phyloP scores from a whole-genome alignment of 2,888 invertebrate species.

The Aporophyla nigra region DNA sequence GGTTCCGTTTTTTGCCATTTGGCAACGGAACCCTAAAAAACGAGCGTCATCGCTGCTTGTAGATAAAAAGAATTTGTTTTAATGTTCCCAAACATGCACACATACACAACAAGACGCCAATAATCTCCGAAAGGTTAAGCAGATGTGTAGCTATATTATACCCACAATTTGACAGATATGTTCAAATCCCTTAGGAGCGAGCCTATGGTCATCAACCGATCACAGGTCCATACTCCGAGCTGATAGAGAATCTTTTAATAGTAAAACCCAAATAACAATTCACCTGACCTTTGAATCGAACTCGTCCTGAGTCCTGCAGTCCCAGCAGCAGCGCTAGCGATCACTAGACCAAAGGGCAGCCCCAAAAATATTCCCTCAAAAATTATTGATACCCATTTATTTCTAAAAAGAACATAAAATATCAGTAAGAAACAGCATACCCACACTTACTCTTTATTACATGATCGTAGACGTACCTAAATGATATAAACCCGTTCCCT shows the following conservation, averaged over 20 bases:
- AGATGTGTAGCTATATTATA: neutral
- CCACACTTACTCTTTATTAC: slow-evolving; percentile 19
- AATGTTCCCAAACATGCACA: neutral
- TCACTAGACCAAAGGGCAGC: neutral
- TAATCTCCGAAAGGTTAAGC: neutral
- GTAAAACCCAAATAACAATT: neutral
- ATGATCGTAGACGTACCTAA: slow-evolving; percentile 14
- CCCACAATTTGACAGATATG: neutral
- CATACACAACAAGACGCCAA: neutral
- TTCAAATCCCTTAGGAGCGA: neutral
- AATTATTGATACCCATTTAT: no score
- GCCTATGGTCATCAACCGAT: neutral
- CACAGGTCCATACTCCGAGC: neutral
- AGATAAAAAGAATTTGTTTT: neutral
- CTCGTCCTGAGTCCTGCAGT: neutral
- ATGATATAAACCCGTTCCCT: slow-evolving; percentile 43
- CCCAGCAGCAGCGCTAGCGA: neutral
- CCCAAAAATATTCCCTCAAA: neutral
- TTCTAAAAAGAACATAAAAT: neutral
- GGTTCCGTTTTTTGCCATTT: no score
- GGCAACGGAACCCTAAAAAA: no score
- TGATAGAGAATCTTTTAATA: neutral
- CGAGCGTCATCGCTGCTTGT: neutral
- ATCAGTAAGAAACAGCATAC: neutral
- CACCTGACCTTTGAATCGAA: neutral